Percentiles rank a stretch among this genome's conserved stretches.
phyloP scores from a whole-genome alignment of 1,140 invertebrate genomes.

The Trachymyrmex septentrionalis region DNA sequence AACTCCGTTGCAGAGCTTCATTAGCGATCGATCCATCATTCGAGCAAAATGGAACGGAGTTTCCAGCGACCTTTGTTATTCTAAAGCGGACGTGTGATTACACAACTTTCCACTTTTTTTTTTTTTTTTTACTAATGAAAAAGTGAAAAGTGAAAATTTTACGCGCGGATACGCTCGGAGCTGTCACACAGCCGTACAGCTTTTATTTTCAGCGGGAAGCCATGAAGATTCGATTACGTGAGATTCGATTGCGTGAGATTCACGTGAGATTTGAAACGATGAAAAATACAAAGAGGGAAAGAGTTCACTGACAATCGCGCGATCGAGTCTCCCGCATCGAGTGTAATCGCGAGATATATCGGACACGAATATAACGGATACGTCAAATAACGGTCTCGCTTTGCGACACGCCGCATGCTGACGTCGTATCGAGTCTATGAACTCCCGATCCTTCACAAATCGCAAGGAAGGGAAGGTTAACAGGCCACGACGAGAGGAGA shows the following conservation, averaged over 20 bases:
- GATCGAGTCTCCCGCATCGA: conserved; percentile 27
- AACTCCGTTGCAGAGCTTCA: conserved; percentile 17
- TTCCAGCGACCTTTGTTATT: conserved; percentile 30
- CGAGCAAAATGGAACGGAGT: conserved; percentile 9
- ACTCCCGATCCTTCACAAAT: conserved; percentile 52
- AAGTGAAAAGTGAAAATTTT: conserved; percentile 28
- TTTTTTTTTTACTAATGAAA: background rate
- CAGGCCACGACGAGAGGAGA: conserved; percentile 53
- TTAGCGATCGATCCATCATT: conserved; percentile 36
- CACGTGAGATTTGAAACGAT: background rate
- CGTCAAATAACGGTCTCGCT: conserved; percentile 32
- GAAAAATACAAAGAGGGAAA: conserved; percentile 16
- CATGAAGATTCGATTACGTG: conserved; percentile 14
- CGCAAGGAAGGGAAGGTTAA: conserved; percentile 56
- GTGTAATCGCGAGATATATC: conserved; percentile 8
- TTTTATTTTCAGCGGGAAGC: conserved; percentile 38
- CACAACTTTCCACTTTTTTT: conserved; percentile 25
- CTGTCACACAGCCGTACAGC: background rate
- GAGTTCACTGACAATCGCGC: conserved; percentile 17
- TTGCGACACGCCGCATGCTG: conserved; percentile 58
- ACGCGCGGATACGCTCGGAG: background rate
- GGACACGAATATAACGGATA: conserved; percentile 13
- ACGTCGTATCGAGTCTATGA: conserved; percentile 38
- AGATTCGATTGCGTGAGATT: conserved; percentile 22
- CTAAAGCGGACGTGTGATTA: conserved; percentile 16